phyloP scores from a whole-genome alignment of 2,113 vertebrate species.

The Neolamprologus sp. region DNA sequence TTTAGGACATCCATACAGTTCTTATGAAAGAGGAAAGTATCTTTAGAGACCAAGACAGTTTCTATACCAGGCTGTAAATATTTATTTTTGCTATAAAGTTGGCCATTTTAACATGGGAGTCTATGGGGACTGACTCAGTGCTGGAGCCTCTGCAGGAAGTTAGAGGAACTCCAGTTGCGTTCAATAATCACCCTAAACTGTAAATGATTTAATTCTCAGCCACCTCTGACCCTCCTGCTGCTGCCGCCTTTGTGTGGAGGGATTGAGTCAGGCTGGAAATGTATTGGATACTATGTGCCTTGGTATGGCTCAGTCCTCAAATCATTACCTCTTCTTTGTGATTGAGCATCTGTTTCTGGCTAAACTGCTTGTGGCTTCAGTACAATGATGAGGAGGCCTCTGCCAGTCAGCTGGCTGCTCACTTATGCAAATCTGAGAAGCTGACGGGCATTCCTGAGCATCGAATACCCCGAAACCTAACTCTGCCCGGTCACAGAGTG shows the following conservation, averaged over 20 bases:
- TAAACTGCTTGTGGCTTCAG: background rate
- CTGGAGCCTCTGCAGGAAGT: background rate
- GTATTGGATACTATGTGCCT: background rate
- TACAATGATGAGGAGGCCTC: background rate
- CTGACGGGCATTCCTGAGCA: slow-evolving; percentile 26
- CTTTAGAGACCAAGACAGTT: background rate
- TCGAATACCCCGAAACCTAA: background rate
- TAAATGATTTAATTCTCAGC: background rate
- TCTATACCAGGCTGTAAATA: background rate
- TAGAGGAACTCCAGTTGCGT: background rate
- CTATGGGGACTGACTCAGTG: background rate
- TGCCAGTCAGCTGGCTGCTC: slow-evolving; percentile 8
- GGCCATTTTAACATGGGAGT: background rate
- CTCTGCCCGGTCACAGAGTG: background rate
- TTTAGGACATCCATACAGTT: background rate
- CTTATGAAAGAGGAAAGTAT: background rate
- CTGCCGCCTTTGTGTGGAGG: background rate
- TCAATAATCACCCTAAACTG: background rate
- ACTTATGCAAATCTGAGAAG: slow-evolving; percentile 23
- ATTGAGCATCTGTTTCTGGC: background rate
- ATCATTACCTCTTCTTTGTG: background rate
- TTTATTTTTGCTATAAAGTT: background rate
- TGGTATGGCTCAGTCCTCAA: background rate
- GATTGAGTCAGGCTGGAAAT: background rate
- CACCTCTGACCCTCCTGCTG: background rate